A percentile compares a stretch with the other conserved stretches of the same genome.
Evolutionary conservation across 2,113 vertebrate genomes (phyloP).

Genomic region (Phainopepla nitens): DNA sequence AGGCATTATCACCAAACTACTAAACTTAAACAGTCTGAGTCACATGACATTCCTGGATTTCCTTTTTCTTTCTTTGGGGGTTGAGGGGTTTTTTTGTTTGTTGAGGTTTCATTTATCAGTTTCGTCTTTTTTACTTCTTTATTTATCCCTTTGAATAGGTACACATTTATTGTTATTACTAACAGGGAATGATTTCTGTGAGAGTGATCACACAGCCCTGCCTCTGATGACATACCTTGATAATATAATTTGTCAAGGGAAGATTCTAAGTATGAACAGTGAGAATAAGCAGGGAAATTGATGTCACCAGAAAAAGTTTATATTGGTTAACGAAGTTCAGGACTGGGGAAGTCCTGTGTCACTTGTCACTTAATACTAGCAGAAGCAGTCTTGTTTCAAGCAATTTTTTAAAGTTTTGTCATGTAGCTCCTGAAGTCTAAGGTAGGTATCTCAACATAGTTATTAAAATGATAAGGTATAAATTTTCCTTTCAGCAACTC

Average conservation of each 20-base stretch:
- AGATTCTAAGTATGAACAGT: background rate
- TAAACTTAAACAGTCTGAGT: background rate
- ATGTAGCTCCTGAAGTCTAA: background rate
- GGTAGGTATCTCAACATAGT: background rate
- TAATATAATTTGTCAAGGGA: background rate
- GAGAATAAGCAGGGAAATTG: background rate
- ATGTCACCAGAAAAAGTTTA: fast-evolving
- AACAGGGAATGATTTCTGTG: background rate
- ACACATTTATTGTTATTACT: background rate
- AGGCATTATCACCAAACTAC: background rate
- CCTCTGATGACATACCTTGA: background rate
- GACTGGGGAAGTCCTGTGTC: background rate
- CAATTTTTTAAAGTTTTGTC: background rate
- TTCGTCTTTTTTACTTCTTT: background rate
- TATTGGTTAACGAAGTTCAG: background rate
- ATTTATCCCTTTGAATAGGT: background rate
- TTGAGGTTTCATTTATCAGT: background rate
- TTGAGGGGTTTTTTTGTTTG: fast-evolving
- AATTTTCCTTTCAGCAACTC: background rate
- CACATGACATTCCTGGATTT: background rate
- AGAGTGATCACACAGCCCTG: background rate
- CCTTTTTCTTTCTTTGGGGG: background rate
- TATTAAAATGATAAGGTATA: background rate
- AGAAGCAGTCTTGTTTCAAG: background rate
- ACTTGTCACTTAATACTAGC: background rate